Conservation (phyloP, 1,140 invertebrate species). For the Triops cancriformis region DNA sequence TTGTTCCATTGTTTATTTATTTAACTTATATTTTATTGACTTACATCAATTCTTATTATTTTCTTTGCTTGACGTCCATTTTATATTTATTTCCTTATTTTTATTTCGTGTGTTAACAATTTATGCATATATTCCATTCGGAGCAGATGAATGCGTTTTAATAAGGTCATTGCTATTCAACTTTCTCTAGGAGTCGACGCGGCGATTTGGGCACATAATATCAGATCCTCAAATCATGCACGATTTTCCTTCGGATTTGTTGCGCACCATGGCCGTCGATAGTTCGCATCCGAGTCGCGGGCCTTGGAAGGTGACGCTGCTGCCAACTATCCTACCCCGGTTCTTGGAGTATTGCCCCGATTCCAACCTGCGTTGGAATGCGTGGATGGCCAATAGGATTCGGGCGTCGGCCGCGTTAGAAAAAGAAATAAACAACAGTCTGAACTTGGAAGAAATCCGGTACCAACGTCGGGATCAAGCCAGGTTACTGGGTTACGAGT, state of each 20-base stretch:
- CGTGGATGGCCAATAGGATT: constrained; percentile 66
- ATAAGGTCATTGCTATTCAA: too few relatives aligned
- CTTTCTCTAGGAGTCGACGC: constrained; percentile 45
- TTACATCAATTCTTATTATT: constrained; percentile 10
- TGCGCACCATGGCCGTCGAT: constrained; percentile 57
- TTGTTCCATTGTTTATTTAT: too few relatives aligned
- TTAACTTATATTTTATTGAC: too few relatives aligned
- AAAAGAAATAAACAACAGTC: constrained; percentile 58
- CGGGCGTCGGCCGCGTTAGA: constrained; percentile 57
- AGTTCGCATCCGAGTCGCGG: constrained; percentile 51
- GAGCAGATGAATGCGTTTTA: too few relatives aligned
- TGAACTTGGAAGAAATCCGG: constrained; percentile 67
- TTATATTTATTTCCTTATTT: too few relatives aligned
- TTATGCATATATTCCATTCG: too few relatives aligned
- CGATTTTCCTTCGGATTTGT: constrained; percentile 62
- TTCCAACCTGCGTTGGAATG: constrained; percentile 62
- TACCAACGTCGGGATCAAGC: constrained; percentile 55
- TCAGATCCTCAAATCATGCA: constrained; percentile 53
- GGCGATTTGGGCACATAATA: constrained; percentile 56
- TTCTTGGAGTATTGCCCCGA: constrained; percentile 76
- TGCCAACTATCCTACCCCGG: constrained; percentile 56
- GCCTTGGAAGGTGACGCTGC: constrained; percentile 68
- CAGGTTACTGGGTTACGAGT: constrained; percentile 64
- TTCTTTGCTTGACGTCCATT: too few relatives aligned
- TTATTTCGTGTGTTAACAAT: too few relatives aligned